Conservation (phyloP, 92 coral and sea anemone species). For the Siderastrea radians region DNA sequence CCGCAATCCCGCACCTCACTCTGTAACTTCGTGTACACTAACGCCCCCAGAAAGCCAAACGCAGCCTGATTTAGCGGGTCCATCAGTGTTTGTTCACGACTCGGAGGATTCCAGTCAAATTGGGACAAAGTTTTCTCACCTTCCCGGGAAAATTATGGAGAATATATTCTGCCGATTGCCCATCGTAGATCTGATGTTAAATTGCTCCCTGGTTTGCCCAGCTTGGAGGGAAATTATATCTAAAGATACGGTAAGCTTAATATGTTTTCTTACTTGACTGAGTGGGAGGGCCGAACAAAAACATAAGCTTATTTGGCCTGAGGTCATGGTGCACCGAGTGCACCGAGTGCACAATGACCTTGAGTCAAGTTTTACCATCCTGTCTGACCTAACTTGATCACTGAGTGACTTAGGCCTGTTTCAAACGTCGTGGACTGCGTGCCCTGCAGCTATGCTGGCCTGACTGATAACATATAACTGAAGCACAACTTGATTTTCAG, state of each 20-base stretch:
- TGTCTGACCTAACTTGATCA: no score
- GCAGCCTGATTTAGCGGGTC: neutral
- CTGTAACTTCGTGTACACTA: neutral
- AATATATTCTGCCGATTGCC: slow-evolving; percentile 96
- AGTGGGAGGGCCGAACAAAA: no score
- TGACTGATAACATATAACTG: no score
- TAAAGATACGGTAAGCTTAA: slow-evolving; percentile 65
- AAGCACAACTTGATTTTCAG: no score
- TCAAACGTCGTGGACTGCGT: no score
- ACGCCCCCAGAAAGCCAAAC: neutral
- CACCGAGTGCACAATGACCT: no score
- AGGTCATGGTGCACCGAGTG: no score
- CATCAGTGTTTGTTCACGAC: slow-evolving; percentile 43
- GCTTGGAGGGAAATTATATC: slow-evolving; percentile 83
- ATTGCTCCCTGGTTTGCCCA: slow-evolving; percentile 84
- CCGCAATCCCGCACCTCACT: no score
- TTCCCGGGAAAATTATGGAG: slow-evolving; percentile 91
- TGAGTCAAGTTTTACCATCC: no score
- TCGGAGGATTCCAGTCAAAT: slow-evolving; percentile 19
- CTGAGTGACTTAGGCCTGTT: no score
- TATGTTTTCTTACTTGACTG: neutral
- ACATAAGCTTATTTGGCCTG: no score
- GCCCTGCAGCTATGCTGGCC: no score
- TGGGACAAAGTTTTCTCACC: slow-evolving; percentile 31
- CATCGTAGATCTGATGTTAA: slow-evolving; percentile 82